Evolutionary conservation across 2,113 vertebrate genomes (phyloP), one percentile per base, ranked within the genome.

Genomic region (Seriola rivoliana): DNA sequence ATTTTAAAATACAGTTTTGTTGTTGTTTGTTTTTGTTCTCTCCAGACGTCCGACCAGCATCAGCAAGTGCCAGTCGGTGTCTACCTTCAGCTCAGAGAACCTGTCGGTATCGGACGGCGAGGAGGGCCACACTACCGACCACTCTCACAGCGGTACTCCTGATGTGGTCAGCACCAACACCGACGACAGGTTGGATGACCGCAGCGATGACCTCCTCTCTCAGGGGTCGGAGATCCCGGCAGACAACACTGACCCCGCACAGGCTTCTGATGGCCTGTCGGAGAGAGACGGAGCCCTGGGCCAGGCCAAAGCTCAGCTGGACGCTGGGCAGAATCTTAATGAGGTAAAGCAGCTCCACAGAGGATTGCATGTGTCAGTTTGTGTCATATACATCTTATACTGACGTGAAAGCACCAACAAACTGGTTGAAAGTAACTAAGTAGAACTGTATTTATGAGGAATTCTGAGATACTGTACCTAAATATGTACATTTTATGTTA

Each of bases 41-140:
- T 36, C 17, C 69, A 97, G 97, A 92, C 95, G 96, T 63, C 95
- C 96, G 90, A 90, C 94, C 40, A 95, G 96, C 75, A 96, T 97
- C 94, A 97, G 95, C 74, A 97, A 97, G 90, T 97, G 97, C 84
- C 97, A 96, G 93, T 98, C 97, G 21, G 95, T 96, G 57, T 97
- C 97, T 14, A 97, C 97, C 71, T 97, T 97, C 94, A 98, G 97
- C 92, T 98, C 97, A 0, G 97, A 98, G 93, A 98, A 98, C 79
- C 94, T 97, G 65, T 96, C 96, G 0, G 95, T 96, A 42, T 98
- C 97, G 0, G 97, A 98, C 12, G 97, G 97, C 8, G 97, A 97
- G 83, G 97, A 97, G 92, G 97, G 97, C 34, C 97, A 97, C 81
- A 97, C 96, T 21, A 98, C 96, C 1, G 97, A 98, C 79, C 97